A percentile compares a stretch with the other conserved stretches of the same genome.
phyloP scores from a whole-genome alignment of 1,140 invertebrate species.

The Neodiprion lecontei region DNA sequence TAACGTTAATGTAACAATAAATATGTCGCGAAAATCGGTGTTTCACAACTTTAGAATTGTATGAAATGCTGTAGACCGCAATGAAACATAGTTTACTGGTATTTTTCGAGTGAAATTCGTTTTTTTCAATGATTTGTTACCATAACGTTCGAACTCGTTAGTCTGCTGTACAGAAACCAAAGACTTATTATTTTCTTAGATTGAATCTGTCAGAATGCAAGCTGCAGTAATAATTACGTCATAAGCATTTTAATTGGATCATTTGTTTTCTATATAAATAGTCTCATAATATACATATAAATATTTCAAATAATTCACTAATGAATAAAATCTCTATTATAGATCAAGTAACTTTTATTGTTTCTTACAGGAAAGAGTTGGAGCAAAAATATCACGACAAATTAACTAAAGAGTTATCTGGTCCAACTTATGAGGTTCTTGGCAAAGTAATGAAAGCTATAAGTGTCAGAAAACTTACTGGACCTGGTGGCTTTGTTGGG shows the following conservation, averaged over 20 bases:
- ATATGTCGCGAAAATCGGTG: no score
- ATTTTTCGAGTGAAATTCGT: no score
- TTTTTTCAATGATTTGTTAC: no score
- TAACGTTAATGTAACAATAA: no score
- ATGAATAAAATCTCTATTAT: constrained; percentile 22
- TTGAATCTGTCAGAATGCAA: no score
- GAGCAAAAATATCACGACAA: constrained; percentile 95
- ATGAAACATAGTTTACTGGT: no score
- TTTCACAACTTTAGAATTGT: no score
- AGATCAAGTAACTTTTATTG: constrained; percentile 32
- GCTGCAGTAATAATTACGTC: no score
- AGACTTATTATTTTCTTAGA: no score
- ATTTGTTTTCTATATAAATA: constrained; percentile 21
- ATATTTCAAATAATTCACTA: constrained; percentile 24
- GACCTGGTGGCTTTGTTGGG: constrained; percentile 92
- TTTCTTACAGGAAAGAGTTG: constrained; percentile 78
- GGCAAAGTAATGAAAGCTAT: constrained; percentile 96
- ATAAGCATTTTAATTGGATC: constrained; percentile 16
- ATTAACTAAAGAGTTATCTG: constrained; percentile 88
- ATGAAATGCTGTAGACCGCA: no score
- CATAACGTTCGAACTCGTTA: no score
- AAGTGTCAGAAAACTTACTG: constrained; percentile 93
- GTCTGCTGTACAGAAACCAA: no score
- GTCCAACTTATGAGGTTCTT: constrained; percentile 94
- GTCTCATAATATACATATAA: neutral